Percentiles rank a stretch among this genome's conserved stretches.
phyloP scores from a whole-genome alignment of 2,888 invertebrate species.

The Aphidius colemani region DNA sequence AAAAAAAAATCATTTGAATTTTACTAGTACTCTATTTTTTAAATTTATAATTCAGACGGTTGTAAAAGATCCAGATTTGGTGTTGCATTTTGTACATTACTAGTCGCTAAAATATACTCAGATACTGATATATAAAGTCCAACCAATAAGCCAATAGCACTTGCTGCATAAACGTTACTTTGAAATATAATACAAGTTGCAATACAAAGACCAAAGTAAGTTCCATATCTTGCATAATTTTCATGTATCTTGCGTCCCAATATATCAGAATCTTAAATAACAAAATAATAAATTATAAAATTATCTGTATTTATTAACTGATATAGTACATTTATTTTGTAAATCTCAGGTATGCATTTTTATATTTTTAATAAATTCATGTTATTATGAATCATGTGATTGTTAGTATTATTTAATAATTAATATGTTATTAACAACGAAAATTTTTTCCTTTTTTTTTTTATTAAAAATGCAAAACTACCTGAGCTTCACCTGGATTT shows the following conservation, averaged over 20 bases:
- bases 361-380: not conserved
- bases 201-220: conserved; percentile 82
- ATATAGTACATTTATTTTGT: not conserved
- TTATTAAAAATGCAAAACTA: too few relatives aligned
- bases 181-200: conserved; percentile 87
- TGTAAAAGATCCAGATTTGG: conserved; percentile 48
- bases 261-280: conserved; percentile 35
- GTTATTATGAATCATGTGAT: not conserved
- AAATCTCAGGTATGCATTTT: conserved; percentile 4
- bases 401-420: too few relatives aligned
- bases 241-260: conserved; percentile 64
- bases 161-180: conserved; percentile 76
- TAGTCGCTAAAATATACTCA: conserved; percentile 71
- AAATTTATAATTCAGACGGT: conserved; percentile 28
- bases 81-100: conserved; percentile 47
- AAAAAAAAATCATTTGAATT: not conserved
- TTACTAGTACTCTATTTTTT: not conserved
- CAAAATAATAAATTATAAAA: conserved; percentile 20
- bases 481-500: too few relatives aligned
- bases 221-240: conserved; percentile 74
- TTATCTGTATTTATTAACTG: not conserved
- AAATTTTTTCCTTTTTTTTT: too few relatives aligned
- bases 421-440: too few relatives aligned
- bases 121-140: conserved; percentile 83
- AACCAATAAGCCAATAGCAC: conserved; percentile 78